These are phyloP conservation scores for Alentia gelatinosa DNA, from an alignment of 2,888 invertebrate species.

Conservation along the genomic window DNA sequence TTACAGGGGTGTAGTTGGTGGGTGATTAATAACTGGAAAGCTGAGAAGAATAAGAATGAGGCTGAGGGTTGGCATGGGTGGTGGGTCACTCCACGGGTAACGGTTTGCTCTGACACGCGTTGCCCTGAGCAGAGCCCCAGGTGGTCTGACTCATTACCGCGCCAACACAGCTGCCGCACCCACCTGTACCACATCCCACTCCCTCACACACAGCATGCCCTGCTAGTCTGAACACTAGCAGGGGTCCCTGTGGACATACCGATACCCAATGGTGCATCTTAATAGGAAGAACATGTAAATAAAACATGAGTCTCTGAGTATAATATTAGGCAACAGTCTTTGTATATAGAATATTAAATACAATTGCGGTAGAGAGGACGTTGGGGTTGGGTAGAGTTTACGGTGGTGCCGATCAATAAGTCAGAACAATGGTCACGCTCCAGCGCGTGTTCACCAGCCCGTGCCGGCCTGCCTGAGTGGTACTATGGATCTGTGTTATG, in stretches of 20 bases:
- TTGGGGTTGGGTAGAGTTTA: background rate
- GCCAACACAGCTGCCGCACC: background rate
- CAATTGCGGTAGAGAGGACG: background rate
- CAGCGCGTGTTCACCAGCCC: background rate
- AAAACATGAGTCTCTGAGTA: no score
- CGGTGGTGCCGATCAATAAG: background rate
- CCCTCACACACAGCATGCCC: background rate
- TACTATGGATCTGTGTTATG: background rate
- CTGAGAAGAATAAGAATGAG: no score
- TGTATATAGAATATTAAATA: no score
- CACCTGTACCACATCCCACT: background rate
- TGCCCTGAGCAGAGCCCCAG: background rate
- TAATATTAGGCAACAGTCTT: no score
- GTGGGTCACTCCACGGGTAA: background rate
- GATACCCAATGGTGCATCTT: no score
- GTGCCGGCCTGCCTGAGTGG: background rate
- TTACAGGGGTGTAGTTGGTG: no score
- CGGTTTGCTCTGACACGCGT: background rate
- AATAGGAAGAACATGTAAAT: no score
- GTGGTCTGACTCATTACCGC: background rate
- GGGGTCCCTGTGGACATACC: no score
- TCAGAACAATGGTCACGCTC: background rate
- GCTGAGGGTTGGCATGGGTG: background rate
- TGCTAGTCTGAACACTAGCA: no score
- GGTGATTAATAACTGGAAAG: no score